Evolutionary conservation across 2,797 vertebrate species (phyloP).

Genomic region (Dromococcyx pavoninus): DNA sequence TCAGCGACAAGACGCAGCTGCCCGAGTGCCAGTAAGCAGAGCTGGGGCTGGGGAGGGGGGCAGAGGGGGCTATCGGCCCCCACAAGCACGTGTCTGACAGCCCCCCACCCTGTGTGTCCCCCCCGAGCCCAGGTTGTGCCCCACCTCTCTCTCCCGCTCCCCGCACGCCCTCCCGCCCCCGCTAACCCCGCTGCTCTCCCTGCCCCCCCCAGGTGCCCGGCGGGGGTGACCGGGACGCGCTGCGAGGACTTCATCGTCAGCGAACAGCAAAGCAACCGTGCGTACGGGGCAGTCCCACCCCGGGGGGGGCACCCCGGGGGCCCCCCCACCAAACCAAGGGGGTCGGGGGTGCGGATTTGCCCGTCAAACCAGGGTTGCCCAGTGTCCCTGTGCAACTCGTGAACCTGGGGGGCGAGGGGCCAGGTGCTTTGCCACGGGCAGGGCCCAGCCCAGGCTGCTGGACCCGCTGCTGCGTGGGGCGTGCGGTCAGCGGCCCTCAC

Average conservation of each 20-base stretch:
- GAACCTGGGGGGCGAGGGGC: background rate
- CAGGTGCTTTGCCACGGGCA: background rate
- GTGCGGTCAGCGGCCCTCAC: accelerated
- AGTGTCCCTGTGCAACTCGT: accelerated
- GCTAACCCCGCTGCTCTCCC: conserved; percentile 14
- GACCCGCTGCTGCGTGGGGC: background rate
- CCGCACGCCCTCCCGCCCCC: background rate
- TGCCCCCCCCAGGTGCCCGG: conserved; percentile 78
- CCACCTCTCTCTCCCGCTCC: background rate
- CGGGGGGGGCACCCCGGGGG: accelerated
- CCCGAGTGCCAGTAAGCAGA: conserved; percentile 89
- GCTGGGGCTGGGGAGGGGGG: background rate
- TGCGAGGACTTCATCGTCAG: conserved; percentile 78
- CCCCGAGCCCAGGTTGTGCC: background rate
- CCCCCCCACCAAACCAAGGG: accelerated
- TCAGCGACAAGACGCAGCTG: conserved; percentile 81
- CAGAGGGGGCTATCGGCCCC: background rate
- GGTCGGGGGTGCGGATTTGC: accelerated
- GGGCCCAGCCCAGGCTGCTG: background rate
- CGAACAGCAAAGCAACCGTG: conserved; percentile 79
- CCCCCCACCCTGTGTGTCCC: background rate
- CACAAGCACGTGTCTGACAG: background rate
- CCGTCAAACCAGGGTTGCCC: background rate
- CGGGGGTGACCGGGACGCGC: conserved; percentile 81
- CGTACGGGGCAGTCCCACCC: conserved; percentile 37